These are phyloP conservation scores for Meriones unguiculatus DNA, from an alignment of 2,113 vertebrate genomes.

Conservation along the genomic window DNA sequence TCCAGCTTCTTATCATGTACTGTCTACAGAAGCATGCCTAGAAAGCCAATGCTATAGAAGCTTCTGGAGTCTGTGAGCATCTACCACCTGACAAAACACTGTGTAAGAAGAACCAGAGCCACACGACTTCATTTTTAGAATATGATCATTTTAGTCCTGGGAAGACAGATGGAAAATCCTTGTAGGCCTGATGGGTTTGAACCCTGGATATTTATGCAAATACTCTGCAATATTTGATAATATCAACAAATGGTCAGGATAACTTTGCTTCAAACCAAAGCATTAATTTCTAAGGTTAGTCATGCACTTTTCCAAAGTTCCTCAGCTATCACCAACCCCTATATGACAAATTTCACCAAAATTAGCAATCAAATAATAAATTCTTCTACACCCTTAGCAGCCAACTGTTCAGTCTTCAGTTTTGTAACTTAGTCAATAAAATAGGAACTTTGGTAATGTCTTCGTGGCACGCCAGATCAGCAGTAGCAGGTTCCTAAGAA, in stretches of 20 bases:
- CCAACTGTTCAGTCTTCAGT: not conserved
- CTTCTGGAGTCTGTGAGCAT: not conserved
- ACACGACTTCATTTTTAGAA: not conserved
- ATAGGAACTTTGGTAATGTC: not conserved
- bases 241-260: not conserved
- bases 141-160: not conserved
- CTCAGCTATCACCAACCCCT: not conserved
- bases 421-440: not conserved
- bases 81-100: not conserved
- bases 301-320: not conserved
- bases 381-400: not conserved
- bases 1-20: not conserved
- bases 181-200: not conserved
- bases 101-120: conserved; percentile 4
- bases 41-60: not conserved
- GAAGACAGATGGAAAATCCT: not conserved
- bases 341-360: not conserved
- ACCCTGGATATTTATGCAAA: not conserved
- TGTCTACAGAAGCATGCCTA: not conserved
- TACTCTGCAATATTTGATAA: not conserved
- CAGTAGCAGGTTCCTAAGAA: not conserved
- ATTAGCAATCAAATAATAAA: not conserved
- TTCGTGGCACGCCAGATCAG: not conserved
- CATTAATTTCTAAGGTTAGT: conserved; percentile 38
- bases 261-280: not conserved